Conservation (phyloP, 2,113 vertebrate genomes). For the Actinemys pallida region DNA sequence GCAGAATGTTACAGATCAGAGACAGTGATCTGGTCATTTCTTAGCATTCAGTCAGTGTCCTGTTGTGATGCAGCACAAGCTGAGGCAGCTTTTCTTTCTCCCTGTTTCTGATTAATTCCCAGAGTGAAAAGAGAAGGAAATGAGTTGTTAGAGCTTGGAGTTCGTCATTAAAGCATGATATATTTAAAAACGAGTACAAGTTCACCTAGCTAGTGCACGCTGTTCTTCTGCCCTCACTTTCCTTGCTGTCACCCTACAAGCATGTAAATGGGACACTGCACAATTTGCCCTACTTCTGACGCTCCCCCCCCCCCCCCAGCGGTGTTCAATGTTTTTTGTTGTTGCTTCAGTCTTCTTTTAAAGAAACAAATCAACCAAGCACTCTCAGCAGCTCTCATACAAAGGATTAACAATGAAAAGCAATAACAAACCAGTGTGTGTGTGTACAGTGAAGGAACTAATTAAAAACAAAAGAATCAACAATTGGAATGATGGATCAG, state of each 20-base stretch:
- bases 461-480: background rate
- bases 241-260: background rate
- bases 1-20: background rate
- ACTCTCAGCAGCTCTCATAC: too few species aligned
- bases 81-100: background rate
- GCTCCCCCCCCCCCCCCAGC: background rate
- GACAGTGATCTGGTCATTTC: constrained; percentile 45
- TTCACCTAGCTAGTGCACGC: background rate
- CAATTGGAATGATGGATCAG: background rate
- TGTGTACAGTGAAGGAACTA: background rate
- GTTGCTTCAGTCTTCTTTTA: background rate
- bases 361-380: background rate
- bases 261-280: rapidly evolving
- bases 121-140: constrained; percentile 15
- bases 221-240: background rate
- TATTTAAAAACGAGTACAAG: background rate
- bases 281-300: background rate
- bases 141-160: background rate
- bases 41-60: background rate
- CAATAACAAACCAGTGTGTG: background rate
- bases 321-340: background rate
- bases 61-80: constrained; percentile 21
- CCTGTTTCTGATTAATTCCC: constrained; percentile 22
- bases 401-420: background rate
- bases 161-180: background rate